Percentiles rank a stretch among this genome's conserved stretches.
phyloP scores from a whole-genome alignment of 2,797 vertebrate genomes.

The Chiroxiphia lanceolata region DNA sequence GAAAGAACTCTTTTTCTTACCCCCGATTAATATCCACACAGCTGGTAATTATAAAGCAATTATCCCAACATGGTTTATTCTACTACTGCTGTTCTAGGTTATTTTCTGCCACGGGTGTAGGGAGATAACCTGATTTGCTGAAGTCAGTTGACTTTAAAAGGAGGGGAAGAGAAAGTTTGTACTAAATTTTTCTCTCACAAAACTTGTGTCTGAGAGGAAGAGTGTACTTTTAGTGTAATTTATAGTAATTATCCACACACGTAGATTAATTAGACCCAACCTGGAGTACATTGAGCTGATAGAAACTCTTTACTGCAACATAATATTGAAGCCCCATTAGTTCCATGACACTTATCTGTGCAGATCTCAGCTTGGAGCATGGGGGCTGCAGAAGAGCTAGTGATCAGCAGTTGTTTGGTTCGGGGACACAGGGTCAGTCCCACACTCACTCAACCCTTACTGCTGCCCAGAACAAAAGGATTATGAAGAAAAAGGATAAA shows the following conservation, averaged over 20 bases:
- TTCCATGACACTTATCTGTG: neutral
- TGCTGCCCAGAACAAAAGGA: neutral
- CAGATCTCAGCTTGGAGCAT: neutral
- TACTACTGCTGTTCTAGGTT: neutral
- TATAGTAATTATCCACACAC: neutral
- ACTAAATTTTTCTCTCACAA: neutral
- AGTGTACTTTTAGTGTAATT: neutral
- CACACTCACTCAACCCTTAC: rapidly evolving
- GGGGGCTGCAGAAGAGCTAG: neutral
- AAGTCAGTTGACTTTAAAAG: neutral
- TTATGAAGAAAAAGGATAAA: neutral
- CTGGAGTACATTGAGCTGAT: neutral
- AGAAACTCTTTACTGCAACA: neutral
- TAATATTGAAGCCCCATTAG: neutral
- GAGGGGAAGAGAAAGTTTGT: neutral
- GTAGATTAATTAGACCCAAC: neutral
- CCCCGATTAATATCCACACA: neutral
- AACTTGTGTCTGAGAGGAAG: neutral
- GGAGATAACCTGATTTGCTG: neutral
- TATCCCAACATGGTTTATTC: neutral
- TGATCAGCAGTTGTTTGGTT: neutral
- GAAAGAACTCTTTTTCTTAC: neutral
- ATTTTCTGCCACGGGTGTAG: neutral
- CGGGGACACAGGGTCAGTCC: neutral
- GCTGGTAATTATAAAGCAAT: neutral